Conservation (phyloP, 2,797 vertebrate species). For the Sebastes matsubarae region DNA sequence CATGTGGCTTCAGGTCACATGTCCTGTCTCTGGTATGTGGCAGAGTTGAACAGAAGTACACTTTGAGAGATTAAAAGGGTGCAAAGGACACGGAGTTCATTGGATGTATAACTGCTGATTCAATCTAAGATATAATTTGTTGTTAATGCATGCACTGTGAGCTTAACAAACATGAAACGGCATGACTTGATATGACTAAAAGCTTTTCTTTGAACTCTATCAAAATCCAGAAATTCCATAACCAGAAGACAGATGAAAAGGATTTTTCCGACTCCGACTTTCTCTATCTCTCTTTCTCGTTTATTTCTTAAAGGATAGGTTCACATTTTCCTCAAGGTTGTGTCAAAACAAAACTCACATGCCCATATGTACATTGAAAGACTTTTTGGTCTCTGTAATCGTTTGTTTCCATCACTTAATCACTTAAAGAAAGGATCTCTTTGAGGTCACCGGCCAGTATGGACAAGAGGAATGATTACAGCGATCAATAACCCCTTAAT, state of each 20-base stretch:
- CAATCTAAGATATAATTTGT: background rate
- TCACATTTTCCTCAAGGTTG: background rate
- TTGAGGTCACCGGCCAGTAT: background rate
- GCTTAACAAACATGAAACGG: background rate
- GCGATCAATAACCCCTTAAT: background rate
- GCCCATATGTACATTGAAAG: background rate
- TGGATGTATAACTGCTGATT: background rate
- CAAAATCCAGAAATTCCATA: background rate
- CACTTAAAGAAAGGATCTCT: background rate
- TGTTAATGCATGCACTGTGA: background rate
- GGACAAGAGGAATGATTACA: background rate
- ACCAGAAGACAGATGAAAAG: background rate
- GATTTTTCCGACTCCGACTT: background rate
- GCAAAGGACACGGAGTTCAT: constrained; percentile 9
- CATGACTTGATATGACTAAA: background rate
- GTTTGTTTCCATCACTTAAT: background rate
- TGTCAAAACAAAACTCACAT: background rate
- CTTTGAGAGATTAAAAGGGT: constrained; percentile 28
- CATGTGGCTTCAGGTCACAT: constrained; percentile 63
- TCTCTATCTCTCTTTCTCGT: background rate
- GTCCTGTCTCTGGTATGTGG: constrained; percentile 59
- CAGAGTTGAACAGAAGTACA: background rate
- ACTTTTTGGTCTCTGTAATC: background rate
- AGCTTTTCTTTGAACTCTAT: background rate
- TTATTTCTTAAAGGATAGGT: background rate